Evolutionary conservation across 2,797 vertebrate genomes (phyloP).

Genomic region (Poecilia gillii): DNA sequence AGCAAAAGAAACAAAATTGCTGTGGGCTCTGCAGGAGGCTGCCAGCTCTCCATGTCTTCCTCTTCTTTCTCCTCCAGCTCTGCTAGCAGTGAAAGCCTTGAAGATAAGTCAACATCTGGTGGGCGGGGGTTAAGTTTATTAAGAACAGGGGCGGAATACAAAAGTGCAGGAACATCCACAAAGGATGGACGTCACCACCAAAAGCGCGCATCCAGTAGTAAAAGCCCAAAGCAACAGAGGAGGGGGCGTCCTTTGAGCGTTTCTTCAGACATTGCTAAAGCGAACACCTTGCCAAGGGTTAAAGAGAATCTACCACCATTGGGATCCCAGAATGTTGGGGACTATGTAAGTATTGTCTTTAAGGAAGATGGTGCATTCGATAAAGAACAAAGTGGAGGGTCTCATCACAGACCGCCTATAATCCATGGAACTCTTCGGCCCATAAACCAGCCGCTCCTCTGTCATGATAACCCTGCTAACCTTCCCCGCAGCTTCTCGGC

Average conservation of each 20-base stretch:
- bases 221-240: conserved; percentile 79
- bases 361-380: conserved; percentile 65
- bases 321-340: conserved; percentile 77
- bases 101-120: conserved; percentile 79
- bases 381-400: conserved; percentile 32
- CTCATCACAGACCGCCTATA: conserved; percentile 59
- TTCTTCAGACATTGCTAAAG: conserved; percentile 81
- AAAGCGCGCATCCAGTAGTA: conserved; percentile 72
- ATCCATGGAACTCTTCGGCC: conserved; percentile 73
- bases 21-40: conserved; percentile 71
- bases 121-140: conserved; percentile 71
- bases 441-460: conserved; percentile 68
- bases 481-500: conserved; percentile 85
- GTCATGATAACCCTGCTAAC: conserved; percentile 71
- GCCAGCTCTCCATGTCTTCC: conserved; percentile 82
- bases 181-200: conserved; percentile 78
- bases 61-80: conserved; percentile 87
- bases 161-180: conserved; percentile 63
- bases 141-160: conserved; percentile 68
- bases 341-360: conserved; percentile 83
- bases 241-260: conserved; percentile 73
- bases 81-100: conserved; percentile 87
- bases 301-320: conserved; percentile 78
- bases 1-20: conserved; percentile 76
- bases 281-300: conserved; percentile 83